Conservation (phyloP, 2,888 invertebrate species). For the Parnassius smintheus region DNA sequence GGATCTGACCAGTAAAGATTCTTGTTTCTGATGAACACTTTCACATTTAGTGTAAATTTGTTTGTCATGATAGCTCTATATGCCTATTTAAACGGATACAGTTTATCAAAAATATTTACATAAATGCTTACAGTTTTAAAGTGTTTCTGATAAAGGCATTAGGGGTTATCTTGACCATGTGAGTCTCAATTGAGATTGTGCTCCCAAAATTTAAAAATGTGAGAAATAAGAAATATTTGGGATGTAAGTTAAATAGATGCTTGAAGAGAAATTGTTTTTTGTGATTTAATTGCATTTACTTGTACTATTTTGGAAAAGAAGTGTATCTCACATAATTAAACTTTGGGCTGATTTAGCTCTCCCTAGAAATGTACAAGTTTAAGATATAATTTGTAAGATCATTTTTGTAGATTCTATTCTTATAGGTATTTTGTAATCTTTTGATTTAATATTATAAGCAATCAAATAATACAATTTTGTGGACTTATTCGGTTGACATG, state of each 20-base stretch:
- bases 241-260: constrained; percentile 47
- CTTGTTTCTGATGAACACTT: constrained; percentile 54
- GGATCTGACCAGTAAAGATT: constrained; percentile 76
- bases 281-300: constrained; percentile 64
- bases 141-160: constrained; percentile 39
- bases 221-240: constrained; percentile 45
- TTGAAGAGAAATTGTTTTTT: constrained; percentile 39
- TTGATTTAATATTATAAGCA: constrained; percentile 63
- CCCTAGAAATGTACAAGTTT: constrained; percentile 76
- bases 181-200: constrained; percentile 65
- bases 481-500: constrained; percentile 66
- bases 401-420: constrained; percentile 73
- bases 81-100: constrained; percentile 46
- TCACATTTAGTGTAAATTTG: constrained; percentile 72
- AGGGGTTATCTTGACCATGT: constrained; percentile 69
- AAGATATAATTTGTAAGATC: constrained; percentile 75
- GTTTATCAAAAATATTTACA: constrained; percentile 49
- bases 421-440: constrained; percentile 78
- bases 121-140: constrained; percentile 42
- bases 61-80: constrained; percentile 68
- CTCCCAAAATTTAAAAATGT: constrained; percentile 68
- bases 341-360: constrained; percentile 55
- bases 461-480: constrained; percentile 59
- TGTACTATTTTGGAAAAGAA: constrained; percentile 42
- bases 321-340: constrained; percentile 11